phyloP scores from a whole-genome alignment of 2,113 vertebrate species.

The Centropus unirufus region DNA sequence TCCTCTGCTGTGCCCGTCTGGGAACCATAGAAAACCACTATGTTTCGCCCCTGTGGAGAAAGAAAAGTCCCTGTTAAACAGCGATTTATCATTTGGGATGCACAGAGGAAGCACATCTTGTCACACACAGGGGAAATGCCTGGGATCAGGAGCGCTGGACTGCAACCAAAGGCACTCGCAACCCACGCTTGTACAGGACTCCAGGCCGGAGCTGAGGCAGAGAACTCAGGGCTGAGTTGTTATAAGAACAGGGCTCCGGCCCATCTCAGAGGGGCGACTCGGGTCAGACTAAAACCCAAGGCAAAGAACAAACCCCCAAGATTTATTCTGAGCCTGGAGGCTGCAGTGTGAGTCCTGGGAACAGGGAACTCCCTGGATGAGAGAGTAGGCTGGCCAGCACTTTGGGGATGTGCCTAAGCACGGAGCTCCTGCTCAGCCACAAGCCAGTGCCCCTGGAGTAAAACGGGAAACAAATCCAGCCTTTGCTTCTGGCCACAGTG shows the following conservation, averaged over 20 bases:
- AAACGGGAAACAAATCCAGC: not conserved
- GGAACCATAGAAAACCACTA: slow-evolving; percentile 96
- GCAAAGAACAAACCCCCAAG: not conserved
- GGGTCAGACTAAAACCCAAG: not conserved
- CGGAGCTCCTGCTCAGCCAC: not conserved
- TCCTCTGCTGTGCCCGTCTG: slow-evolving; percentile 97
- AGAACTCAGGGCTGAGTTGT: not conserved
- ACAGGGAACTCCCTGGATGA: not conserved
- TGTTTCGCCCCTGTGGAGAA: slow-evolving; percentile 86
- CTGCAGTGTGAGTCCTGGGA: not conserved
- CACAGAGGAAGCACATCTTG: not conserved
- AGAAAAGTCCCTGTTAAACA: not conserved
- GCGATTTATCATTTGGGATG: not conserved
- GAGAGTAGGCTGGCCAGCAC: not conserved
- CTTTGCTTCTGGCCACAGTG: not conserved
- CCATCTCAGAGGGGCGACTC: not conserved
- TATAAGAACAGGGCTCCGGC: not conserved
- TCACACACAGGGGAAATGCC: not conserved
- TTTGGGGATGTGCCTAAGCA: not conserved
- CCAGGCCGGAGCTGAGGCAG: rapidly evolving
- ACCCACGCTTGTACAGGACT: rapidly evolving
- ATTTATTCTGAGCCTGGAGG: not conserved
- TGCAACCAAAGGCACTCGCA: not conserved
- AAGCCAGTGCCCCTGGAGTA: not conserved
- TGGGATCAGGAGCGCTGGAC: not conserved